Evolutionary conservation across 2,888 invertebrate genomes (phyloP).

Genomic region (Pandemis heparana): DNA sequence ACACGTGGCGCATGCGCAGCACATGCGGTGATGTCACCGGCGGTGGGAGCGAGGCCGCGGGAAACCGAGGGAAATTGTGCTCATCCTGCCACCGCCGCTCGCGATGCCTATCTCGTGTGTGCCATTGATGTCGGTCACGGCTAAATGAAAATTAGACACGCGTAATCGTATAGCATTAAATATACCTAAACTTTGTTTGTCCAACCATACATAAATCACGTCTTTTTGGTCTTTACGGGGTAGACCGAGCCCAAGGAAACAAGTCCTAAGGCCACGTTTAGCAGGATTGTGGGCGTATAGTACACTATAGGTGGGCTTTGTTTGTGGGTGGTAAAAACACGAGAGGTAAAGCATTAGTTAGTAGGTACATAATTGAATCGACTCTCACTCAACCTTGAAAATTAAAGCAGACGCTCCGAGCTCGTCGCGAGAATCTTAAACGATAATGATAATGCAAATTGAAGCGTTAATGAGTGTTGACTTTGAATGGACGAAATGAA

Average conservation of each 20-base stretch:
- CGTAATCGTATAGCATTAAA: neutral
- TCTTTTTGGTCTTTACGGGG: too few species aligned
- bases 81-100: constrained; percentile 52
- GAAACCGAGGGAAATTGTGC: constrained; percentile 48
- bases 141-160: constrained; percentile 3
- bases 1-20: constrained; percentile 23
- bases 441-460: constrained; percentile 38
- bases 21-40: constrained; percentile 34
- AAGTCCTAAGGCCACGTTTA: too few species aligned
- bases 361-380: constrained; percentile 7
- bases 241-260: too few species aligned
- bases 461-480: constrained; percentile 36
- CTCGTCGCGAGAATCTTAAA: constrained; percentile 23
- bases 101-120: neutral
- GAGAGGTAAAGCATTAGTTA: neutral
- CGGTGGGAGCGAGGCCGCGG: constrained; percentile 27
- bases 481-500: constrained; percentile 22
- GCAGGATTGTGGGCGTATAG: too few species aligned
- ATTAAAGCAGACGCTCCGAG: constrained; percentile 24
- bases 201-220: too few species aligned
- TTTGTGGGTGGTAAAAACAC: neutral
- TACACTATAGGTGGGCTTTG: neutral
- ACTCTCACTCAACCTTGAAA: constrained; percentile 29
- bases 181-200: too few species aligned
- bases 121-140: constrained; percentile 27